Evolutionary conservation across 2,888 invertebrate genomes (phyloP).

Genomic region (Conomelus anceps): DNA sequence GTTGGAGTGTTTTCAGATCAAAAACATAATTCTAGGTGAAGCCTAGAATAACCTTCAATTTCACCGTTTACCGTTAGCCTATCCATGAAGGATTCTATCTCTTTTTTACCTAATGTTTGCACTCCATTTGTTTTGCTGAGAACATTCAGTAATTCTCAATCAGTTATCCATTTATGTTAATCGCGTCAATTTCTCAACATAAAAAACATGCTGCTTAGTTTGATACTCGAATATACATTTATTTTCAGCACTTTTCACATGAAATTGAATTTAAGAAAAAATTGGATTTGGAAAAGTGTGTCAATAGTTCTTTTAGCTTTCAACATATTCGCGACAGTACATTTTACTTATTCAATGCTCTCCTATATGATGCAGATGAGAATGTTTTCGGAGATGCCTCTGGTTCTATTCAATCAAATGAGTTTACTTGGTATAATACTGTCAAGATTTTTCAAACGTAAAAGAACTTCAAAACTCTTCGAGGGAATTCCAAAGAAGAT

Average conservation of each 20-base stretch:
- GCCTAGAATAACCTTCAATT: too few species aligned
- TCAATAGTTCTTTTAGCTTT: background rate
- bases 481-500: background rate
- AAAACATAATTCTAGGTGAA: too few species aligned
- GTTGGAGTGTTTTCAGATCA: too few species aligned
- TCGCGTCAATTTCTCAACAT: background rate
- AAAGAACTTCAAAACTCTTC: background rate
- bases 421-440: background rate
- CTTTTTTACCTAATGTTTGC: too few species aligned
- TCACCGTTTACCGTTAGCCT: too few species aligned
- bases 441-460: background rate
- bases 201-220: background rate
- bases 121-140: too few species aligned
- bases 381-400: background rate
- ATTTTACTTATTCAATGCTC: background rate
- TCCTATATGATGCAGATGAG: background rate
- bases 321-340: background rate
- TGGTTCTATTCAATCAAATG: background rate
- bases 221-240: background rate
- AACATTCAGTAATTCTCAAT: too few species aligned
- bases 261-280: background rate
- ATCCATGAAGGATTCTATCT: too few species aligned
- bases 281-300: background rate
- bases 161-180: background rate
- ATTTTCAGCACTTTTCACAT: background rate